A percentile compares a stretch with the other conserved stretches of the same genome.
Evolutionary conservation across 2,888 invertebrate species (phyloP).

Genomic region (Diplazon laetatorius): DNA sequence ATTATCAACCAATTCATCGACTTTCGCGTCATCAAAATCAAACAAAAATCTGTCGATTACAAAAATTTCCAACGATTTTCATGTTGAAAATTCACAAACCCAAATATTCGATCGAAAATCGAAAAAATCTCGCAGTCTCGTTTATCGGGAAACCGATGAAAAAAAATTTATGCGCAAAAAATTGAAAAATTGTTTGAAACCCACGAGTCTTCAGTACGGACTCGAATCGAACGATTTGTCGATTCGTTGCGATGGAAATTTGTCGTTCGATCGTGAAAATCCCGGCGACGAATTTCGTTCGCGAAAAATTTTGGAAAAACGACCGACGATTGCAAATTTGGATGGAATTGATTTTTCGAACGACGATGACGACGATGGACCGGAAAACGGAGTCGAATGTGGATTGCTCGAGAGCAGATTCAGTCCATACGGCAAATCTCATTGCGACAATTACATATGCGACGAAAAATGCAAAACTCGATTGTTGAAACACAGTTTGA

Average conservation of each 20-base stretch:
- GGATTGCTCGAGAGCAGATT: slow-evolving; percentile 67
- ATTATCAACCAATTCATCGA: too few species aligned
- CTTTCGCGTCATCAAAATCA: slow-evolving; percentile 21
- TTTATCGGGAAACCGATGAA: neutral
- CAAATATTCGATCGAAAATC: slow-evolving; percentile 28
- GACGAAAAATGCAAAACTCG: slow-evolving; percentile 66
- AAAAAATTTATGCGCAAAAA: neutral
- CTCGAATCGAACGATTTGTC: slow-evolving; percentile 6
- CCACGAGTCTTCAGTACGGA: slow-evolving; percentile 7
- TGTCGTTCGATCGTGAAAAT: slow-evolving; percentile 8
- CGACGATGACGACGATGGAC: slow-evolving; percentile 62
- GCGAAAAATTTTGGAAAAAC: slow-evolving; percentile 62
- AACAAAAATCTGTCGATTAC: slow-evolving; percentile 19
- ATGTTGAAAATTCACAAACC: neutral
- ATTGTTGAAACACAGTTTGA: slow-evolving; percentile 70
- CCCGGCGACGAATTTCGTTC: neutral
- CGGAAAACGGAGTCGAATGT: too few species aligned
- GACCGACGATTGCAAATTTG: slow-evolving; percentile 63
- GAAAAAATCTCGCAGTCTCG: slow-evolving; percentile 24
- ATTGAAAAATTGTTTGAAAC: neutral
- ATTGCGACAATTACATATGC: slow-evolving; percentile 70
- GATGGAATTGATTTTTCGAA: slow-evolving; percentile 58
- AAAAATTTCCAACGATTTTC: slow-evolving; percentile 8
- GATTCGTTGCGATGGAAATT: slow-evolving; percentile 11
- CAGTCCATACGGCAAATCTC: slow-evolving; percentile 55